These are phyloP conservation scores for Sebastiscus albofasciatus DNA, from an alignment of 2,797 vertebrate genomes.

Conservation along the genomic window DNA sequence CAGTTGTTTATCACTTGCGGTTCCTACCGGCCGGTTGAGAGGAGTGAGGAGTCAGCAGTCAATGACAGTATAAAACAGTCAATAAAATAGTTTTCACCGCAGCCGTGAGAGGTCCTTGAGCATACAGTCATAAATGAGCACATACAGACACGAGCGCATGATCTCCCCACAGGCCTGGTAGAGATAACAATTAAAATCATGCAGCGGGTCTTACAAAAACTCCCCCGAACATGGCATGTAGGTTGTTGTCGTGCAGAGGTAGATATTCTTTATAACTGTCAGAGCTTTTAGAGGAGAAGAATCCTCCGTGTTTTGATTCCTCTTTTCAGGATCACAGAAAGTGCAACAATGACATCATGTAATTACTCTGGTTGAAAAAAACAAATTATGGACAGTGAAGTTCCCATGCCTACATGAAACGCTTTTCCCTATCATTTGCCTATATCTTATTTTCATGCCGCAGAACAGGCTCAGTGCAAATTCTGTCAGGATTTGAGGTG, in stretches of 20 bases:
- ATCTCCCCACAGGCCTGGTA: not conserved
- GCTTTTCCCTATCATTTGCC: conserved; percentile 66
- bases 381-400: conserved; percentile 61
- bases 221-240: not conserved
- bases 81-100: not conserved
- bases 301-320: conserved; percentile 34
- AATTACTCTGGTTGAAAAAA: conserved; percentile 60
- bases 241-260: not conserved
- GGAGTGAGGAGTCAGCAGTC: not conserved
- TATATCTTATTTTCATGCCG: conserved; percentile 71
- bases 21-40: not conserved
- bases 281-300: not conserved
- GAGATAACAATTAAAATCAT: not conserved
- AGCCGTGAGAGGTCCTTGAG: not conserved
- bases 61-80: not conserved
- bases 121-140: not conserved
- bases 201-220: not conserved
- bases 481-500: conserved; percentile 60
- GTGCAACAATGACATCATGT: conserved; percentile 70
- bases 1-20: not conserved
- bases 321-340: conserved; percentile 59
- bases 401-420: conserved; percentile 65
- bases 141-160: not conserved
- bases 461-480: conserved; percentile 52
- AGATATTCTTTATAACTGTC: not conserved